Evolutionary conservation across 1,140 invertebrate genomes (phyloP).

Genomic region (Melitaea cinxia): DNA sequence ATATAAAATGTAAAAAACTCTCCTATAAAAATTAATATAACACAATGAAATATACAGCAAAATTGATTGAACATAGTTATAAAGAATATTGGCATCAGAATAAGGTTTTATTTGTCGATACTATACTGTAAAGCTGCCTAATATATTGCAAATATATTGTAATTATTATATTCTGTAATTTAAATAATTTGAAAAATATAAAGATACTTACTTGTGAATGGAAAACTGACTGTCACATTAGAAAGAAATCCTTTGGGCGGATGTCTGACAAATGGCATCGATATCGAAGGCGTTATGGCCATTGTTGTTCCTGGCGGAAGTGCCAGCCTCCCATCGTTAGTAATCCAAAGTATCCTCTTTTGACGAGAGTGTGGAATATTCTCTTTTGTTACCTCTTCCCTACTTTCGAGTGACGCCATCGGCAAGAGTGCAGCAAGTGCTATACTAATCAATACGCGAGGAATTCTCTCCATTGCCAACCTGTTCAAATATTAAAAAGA

Average conservation of each 20-base stretch:
- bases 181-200: background rate
- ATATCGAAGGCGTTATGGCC: slow-evolving; percentile 90
- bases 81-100: no score
- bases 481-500: slow-evolving; percentile 30
- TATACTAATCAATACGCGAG: slow-evolving; percentile 72
- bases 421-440: slow-evolving; percentile 66
- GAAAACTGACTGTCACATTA: slow-evolving; percentile 91
- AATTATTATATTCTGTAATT: no score
- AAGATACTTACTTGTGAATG: slow-evolving; percentile 90
- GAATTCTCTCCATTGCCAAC: slow-evolving; percentile 65
- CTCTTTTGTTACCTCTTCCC: slow-evolving; percentile 60
- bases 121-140: no score
- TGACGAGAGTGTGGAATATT: slow-evolving; percentile 86
- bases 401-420: slow-evolving; percentile 56
- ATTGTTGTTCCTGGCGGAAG: slow-evolving; percentile 90
- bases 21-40: no score
- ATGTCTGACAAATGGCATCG: slow-evolving; percentile 91
- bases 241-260: slow-evolving; percentile 92
- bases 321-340: slow-evolving; percentile 90
- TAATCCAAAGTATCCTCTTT: slow-evolving; percentile 91
- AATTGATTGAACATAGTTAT: no score
- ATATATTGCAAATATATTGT: no score
- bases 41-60: no score
- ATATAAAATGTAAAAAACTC: no score
- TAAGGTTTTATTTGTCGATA: no score